These are phyloP conservation scores for Lasioglossum malachurum DNA, from an alignment of 2,888 invertebrate species.

Conservation along the genomic window DNA sequence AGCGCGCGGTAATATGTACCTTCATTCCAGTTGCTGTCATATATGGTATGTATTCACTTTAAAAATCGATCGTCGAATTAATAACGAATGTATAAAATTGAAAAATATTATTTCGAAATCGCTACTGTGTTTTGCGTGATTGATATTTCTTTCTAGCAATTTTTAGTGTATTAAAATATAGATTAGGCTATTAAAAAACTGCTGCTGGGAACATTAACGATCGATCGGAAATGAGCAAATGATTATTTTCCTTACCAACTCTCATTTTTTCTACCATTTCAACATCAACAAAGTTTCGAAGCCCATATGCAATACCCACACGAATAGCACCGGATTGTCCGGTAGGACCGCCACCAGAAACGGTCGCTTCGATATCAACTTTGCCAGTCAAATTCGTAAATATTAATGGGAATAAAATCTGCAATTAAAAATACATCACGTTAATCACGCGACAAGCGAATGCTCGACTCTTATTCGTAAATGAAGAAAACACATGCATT, in stretches of 20 bases:
- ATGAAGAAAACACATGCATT: not conserved
- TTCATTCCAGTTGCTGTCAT: not conserved
- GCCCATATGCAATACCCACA: slow-evolving; percentile 93
- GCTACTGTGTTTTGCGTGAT: not conserved
- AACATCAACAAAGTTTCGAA: slow-evolving; percentile 93
- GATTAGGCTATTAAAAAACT: not conserved
- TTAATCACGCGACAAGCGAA: not conserved
- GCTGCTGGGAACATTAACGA: not conserved
- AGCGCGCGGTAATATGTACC: slow-evolving; percentile 9
- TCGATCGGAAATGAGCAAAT: not conserved
- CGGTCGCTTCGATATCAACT: slow-evolving; percentile 93
- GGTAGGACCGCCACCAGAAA: slow-evolving; percentile 90
- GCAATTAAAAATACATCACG: slow-evolving; percentile 73
- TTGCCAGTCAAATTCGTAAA: slow-evolving; percentile 91
- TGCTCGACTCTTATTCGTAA: not conserved
- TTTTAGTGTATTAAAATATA: not conserved
- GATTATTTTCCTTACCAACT: slow-evolving; percentile 87
- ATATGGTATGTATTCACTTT: slow-evolving; percentile 1
- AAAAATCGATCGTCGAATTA: not conserved
- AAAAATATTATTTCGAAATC: not conserved
- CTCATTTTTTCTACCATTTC: slow-evolving; percentile 93
- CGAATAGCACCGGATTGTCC: slow-evolving; percentile 96
- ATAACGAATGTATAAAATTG: not conserved
- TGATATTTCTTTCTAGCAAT: not conserved
- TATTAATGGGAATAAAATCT: slow-evolving; percentile 94